Base-by-base conservation (phyloP, 2,113 vertebrate species). In the Corvus cornix region DNA sequence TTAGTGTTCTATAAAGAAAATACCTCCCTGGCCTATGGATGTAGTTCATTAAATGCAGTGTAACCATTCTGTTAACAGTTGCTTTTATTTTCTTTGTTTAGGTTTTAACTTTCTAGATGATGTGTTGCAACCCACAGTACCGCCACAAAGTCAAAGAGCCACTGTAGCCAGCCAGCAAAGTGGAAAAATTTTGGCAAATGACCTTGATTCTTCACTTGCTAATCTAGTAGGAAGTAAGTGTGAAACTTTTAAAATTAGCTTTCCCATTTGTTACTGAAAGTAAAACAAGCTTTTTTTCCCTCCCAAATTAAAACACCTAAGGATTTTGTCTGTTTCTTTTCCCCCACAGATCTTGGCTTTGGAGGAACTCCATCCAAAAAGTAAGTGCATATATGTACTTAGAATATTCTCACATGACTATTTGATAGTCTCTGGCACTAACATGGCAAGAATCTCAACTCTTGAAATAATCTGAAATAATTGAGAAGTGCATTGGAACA, bases 221-320 rank as follows among this genome's bases (percentile, higher is more conserved):
- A 99, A 98, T 96, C 97, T 99, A 24, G 98, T 99, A 95, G 98
- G 98, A 96, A 99, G 99, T 99, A 97, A 98, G 95, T 87, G 27
- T 93, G 44, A 69, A n/a, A 18, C 72, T 93, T 95, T 89, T 23
- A 35, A 82, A 88, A 31, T 22, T 58, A 60, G 63, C 46, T 64
- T 91, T 80, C 17, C 21, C 7, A 9, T 88, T 68, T 46, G 31
- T 87, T 91, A 56, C 64, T 82, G 58, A 79, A 79, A 93, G 43
- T 58, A 92, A 82, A 63, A 9, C 13, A 59, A 68, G 18, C 7
- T 28, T 39, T 33, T 37, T 35, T 35, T 6, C 0, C 2, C 10
- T 31, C 4, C 2, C 3, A 26, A 27, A 11, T 10, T 18, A 39
- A 64, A 75, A 35, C 75, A 53, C 12, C 72, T 85, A 43, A 21